Percentiles rank a stretch among this genome's conserved stretches.
phyloP scores from a whole-genome alignment of 2,888 invertebrate genomes.

The Folsomia candida region DNA sequence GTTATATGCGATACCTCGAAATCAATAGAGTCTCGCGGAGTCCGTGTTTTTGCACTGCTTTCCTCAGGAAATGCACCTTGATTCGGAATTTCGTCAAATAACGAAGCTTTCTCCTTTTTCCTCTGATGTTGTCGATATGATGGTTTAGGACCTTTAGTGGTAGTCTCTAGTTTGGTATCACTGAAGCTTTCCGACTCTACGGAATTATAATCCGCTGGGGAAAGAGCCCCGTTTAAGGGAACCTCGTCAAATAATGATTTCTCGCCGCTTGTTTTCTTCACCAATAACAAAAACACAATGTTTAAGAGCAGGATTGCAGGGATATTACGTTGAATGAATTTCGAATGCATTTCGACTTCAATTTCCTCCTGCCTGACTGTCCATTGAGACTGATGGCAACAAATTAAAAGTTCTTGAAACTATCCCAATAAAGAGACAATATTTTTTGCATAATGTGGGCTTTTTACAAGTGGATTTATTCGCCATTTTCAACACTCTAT shows the following conservation, averaged over 20 bases:
- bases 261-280: constrained; percentile 3
- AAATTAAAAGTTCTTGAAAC: too few species aligned
- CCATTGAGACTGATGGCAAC: neutral
- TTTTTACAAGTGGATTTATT: neutral
- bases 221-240: constrained; percentile 43
- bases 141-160: neutral
- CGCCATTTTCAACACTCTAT: neutral
- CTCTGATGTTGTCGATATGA: neutral
- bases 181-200: neutral
- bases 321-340: neutral
- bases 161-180: neutral
- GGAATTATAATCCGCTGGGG: neutral
- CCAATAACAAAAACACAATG: neutral
- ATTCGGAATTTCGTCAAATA: constrained; percentile 46
- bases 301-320: neutral
- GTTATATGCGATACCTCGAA: constrained; percentile 26
- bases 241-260: constrained; percentile 45
- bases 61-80: constrained; percentile 41
- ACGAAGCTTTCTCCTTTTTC: constrained; percentile 14
- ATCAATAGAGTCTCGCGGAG: constrained; percentile 29
- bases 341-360: neutral
- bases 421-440: neutral
- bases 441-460: neutral
- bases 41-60: constrained; percentile 10
- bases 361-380: neutral